Conservation (phyloP, 2,113 vertebrate species). For the Paedocypris sp. region DNA sequence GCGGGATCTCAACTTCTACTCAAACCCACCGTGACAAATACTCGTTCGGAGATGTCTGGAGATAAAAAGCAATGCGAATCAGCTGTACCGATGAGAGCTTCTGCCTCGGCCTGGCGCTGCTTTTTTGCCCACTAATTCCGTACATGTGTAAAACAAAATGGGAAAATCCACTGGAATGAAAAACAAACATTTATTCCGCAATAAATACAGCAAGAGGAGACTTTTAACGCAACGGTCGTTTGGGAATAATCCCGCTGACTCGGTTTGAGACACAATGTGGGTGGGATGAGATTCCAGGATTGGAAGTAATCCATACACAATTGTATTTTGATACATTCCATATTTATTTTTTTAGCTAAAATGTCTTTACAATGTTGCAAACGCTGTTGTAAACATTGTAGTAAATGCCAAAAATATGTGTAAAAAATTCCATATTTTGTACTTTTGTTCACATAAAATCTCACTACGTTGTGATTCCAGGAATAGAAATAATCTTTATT, state of each 20-base stretch:
- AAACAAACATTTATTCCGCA: constrained; percentile 1
- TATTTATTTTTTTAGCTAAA: too few species aligned
- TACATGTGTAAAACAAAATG: constrained; percentile 8
- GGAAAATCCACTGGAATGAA: constrained; percentile 9
- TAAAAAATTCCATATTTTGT: too few species aligned
- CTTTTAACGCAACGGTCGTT: neutral
- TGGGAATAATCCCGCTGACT: neutral
- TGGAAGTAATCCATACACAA: neutral
- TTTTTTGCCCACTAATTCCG: neutral
- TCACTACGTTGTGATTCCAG: too few species aligned
- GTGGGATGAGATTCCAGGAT: neutral
- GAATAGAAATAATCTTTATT: too few species aligned
- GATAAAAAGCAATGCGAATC: constrained; percentile 15
- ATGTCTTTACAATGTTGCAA: too few species aligned
- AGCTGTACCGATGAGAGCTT: neutral
- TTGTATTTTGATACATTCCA: neutral
- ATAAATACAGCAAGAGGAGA: neutral
- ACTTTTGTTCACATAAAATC: too few species aligned
- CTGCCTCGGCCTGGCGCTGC: neutral
- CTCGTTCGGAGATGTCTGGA: neutral
- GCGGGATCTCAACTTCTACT: constrained; percentile 5
- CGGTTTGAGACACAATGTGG: neutral
- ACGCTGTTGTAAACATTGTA: too few species aligned
- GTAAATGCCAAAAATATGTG: too few species aligned
- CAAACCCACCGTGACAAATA: constrained; percentile 16